These are phyloP conservation scores for Melanerpes aurifrons DNA, from an alignment of 2,113 vertebrate genomes.

Conservation along the genomic window DNA sequence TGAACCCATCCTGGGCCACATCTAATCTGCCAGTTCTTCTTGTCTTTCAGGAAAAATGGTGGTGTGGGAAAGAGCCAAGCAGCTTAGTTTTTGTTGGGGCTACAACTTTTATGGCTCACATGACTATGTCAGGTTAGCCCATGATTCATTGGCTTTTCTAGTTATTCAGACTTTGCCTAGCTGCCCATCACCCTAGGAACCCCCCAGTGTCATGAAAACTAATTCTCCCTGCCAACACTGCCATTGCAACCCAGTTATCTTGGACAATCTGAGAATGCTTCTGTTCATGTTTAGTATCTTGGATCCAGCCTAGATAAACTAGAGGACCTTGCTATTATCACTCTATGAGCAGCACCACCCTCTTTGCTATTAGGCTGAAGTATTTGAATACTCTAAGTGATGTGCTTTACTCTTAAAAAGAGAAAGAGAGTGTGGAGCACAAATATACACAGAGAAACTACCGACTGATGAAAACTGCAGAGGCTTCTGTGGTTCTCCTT, in stretches of 20 bases:
- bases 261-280: background rate
- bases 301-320: background rate
- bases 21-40: background rate
- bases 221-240: background rate
- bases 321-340: background rate
- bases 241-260: background rate
- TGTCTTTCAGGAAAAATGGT: background rate
- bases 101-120: background rate
- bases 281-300: background rate
- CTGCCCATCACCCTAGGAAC: background rate
- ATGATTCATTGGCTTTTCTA: background rate
- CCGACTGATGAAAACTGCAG: background rate
- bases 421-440: background rate
- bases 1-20: background rate
- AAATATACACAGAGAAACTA: background rate
- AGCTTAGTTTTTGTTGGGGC: background rate
- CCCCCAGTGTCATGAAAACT: background rate
- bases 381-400: background rate
- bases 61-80: background rate
- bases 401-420: background rate
- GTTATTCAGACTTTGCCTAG: background rate
- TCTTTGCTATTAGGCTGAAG: background rate
- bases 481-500: background rate
- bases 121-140: background rate
- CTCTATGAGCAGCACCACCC: background rate